Evolutionary conservation across 2,888 invertebrate species (phyloP), one percentile per base, ranked within the genome.

Genomic region (Nipponacmea schrenckii): DNA sequence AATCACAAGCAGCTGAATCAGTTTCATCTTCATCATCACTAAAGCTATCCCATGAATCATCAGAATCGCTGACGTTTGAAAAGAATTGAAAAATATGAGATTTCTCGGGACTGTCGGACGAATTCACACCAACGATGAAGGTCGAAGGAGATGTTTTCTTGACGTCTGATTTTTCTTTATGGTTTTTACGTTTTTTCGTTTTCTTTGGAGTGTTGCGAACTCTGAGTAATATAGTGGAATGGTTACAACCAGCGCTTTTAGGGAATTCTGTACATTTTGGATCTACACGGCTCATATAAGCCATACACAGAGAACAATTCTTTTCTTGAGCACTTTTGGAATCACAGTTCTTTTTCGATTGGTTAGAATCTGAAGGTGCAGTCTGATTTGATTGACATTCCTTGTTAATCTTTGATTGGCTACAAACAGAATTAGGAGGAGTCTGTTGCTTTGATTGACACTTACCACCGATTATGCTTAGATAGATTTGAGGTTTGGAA

Each of bases 71-170:
- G 46, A 74, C 73, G 71, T 75, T 75, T 74, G 73, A 76, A 15
- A 73, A 67, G 31, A 78, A 56, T 3, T 56, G 56, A 56, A 56
- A 56, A 24, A 56, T 56, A 20, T 56, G 56, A 56, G 56, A 56
- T 1, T 56, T 56, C 20, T 64, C 62, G n/a, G 67, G 31, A 44
- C 64, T 50, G 1, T 64, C 62, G 20, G 62, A 67, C 20, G 71
- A 20, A 48, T 74, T 73, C 65, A 79, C 45, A 26, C 80, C 80
- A 24, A 81, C 71, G 65, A 77, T 76, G 46, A 81, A 80, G 15
- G 80, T 74, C 50, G 77, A 62, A 1, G 76, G 31, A 44, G 65
- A 64, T 17, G 39, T 48, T 50, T 66, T 62, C 20, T 62, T 70
- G 44, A 62, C n/a, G 27, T 63, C n/a, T 48, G n/a, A 45, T 50